phyloP scores from a whole-genome alignment of 2,888 invertebrate species.

The Amblyjoppa proteus region DNA sequence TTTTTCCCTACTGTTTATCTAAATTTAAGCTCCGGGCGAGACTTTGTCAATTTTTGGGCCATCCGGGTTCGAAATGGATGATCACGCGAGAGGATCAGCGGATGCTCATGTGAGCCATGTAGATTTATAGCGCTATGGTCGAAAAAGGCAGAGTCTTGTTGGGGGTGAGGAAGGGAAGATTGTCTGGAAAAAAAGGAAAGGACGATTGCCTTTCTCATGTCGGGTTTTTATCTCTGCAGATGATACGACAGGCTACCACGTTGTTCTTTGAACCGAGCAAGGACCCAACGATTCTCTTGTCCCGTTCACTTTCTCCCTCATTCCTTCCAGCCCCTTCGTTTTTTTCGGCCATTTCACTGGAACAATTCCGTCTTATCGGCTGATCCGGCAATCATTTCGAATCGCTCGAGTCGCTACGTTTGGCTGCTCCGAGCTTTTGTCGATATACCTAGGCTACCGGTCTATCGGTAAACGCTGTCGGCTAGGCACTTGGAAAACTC shows the following conservation, averaged over 20 bases:
- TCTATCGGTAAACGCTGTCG: slow-evolving; percentile 35
- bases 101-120: neutral
- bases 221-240: slow-evolving; percentile 18
- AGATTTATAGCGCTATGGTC: neutral
- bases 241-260: neutral
- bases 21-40: neutral
- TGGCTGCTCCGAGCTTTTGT: slow-evolving; percentile 15
- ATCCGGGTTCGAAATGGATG: neutral
- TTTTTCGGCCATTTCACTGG: slow-evolving; percentile 14
- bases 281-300: slow-evolving; percentile 6
- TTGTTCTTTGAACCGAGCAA: slow-evolving; percentile 8
- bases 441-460: slow-evolving; percentile 11
- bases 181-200: slow-evolving; percentile 5
- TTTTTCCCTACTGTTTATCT: neutral
- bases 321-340: neutral
- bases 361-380: slow-evolving; percentile 48
- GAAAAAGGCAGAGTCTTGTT: neutral
- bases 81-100: neutral
- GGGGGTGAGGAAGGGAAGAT: neutral
- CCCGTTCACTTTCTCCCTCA: slow-evolving; percentile 4
- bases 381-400: slow-evolving; percentile 63
- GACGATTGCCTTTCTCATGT: neutral
- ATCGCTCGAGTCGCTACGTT: slow-evolving; percentile 29
- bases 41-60: neutral
- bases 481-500: slow-evolving; percentile 22